Base-by-base conservation (phyloP, 2,113 vertebrate species). In the Indicator indicator region DNA sequence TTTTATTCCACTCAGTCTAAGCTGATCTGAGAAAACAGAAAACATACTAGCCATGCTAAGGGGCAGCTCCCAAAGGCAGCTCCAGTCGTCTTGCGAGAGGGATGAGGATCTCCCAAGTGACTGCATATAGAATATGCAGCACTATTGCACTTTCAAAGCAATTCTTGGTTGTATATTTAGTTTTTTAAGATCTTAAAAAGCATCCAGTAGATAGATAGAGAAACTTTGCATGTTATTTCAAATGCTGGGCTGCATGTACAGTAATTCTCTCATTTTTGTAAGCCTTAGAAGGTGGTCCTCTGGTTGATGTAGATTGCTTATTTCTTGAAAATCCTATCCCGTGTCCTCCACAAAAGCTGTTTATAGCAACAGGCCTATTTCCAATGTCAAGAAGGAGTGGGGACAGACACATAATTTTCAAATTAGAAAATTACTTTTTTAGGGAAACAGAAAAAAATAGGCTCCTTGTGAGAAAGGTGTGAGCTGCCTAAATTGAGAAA, bases 301-400 rank as follows among this genome's bases (percentile, higher is more conserved):
- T 79, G 82, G 87, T 96, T 95, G 97, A 98, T 96, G 92, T 96
- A 96, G 91, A 82, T 97, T 96, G 95, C 95, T 93, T 98, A 75
- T 97, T 98, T 97, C 97, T 98, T 98, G 95, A 96, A 97, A 98
- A 96, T 96, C 97, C 97, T 95, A 93, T 96, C 81, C 78, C 92
- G 86, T 89, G 95, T 89, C 83, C 86, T 56, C 85, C 91, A 76
- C 82, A 96, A 97, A 96, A 94, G 74, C 96, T 68, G 80, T 94
- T 65, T 83, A 76, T 85, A 91, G 86, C 72, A 83, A 88, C 75
- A 80, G 85, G 77, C 94, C 88, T 85, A 48, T 95, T 97, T 92
- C 96, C 71, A 86, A 32, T 83, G 42, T 63, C 55, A 72, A 38
- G 65, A 70, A 24, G 54, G 72, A 23, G 58, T 24, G 33, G 9